Conservation (phyloP, 2,888 invertebrate species). For the Bhutanitis thaidina region DNA sequence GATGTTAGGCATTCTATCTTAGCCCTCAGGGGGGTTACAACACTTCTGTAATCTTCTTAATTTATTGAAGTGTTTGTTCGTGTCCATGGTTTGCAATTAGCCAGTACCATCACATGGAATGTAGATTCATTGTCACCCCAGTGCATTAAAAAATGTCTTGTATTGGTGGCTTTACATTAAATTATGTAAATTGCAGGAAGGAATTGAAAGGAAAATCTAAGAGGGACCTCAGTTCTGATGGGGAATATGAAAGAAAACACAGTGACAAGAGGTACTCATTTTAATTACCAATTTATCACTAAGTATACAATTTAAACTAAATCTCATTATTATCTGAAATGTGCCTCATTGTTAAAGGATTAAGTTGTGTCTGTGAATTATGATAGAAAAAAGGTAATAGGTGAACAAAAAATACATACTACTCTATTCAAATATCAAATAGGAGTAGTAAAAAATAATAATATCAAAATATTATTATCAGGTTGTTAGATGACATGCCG, state of each 20-base stretch:
- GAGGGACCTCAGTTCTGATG: conserved; percentile 71
- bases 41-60: too few species aligned
- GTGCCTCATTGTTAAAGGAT: neutral
- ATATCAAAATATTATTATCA: conserved; percentile 28
- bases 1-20: too few species aligned
- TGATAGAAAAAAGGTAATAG: neutral
- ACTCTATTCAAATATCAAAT: neutral
- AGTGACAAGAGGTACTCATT: conserved; percentile 62
- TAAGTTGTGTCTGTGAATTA: neutral
- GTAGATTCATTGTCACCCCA: too few species aligned
- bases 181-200: conserved; percentile 50
- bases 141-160: neutral
- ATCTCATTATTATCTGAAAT: neutral
- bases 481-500: conserved; percentile 84
- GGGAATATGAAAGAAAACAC: conserved; percentile 75
- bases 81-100: too few species aligned
- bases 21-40: too few species aligned
- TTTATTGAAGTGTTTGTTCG: too few species aligned
- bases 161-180: neutral
- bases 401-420: neutral
- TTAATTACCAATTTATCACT: neutral
- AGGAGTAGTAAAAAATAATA: neutral
- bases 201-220: conserved; percentile 72
- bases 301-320: neutral
- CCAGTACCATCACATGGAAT: too few species aligned